Evolutionary conservation across 1,140 invertebrate genomes (phyloP), one percentile per base, ranked within the genome.

Genomic region (Chelonus insularis): DNA sequence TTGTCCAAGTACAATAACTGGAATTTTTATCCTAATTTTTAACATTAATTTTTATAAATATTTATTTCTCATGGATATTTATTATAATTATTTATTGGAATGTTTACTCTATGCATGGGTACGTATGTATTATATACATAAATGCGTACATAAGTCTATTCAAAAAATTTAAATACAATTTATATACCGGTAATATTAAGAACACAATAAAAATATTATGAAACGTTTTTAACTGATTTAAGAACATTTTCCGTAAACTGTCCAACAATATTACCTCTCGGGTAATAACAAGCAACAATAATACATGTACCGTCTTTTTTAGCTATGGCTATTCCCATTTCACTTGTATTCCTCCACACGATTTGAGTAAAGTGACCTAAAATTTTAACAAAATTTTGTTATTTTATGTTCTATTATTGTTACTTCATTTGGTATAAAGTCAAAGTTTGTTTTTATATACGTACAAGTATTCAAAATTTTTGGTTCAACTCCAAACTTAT

Each of bases 201-300:
- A 11, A 39, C n/a, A n/a, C n/a, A n/a, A n/a, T n/a, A n/a, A n/a
- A 9, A 8, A n/a, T 8, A 60, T 52, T 63, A 70, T 69, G 55
- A 74, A 20, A 58, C 39, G 18, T 29, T 70, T 50, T 77, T 78
- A 23, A 68, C 16, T 66, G 84, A 81, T 48, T 84, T 86, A n/a
- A 75, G 75, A 20, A 93, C 89, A 74, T 92, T 92, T 55, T 85
- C 85, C 0, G 79, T 70, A 65, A 92, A 94, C 52, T 87, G 84
- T 1, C 89, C 89, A 6, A 89, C 80, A 54, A 87, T 86, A 70
- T 94, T 94, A 25, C 92, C 91, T n/a, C 90, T 84, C n/a, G 92
- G 91, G 77, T 86, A 84, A 64, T 94, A 94, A 76, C 92, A 91
- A 0, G 88, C 89, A 0, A 94, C 91, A 1, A 94, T 86, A 41